A percentile compares a stretch with the other conserved stretches of the same genome.
Conservation (phyloP, 2,113 vertebrate genomes). For the Microtus pennsylvanicus region DNA sequence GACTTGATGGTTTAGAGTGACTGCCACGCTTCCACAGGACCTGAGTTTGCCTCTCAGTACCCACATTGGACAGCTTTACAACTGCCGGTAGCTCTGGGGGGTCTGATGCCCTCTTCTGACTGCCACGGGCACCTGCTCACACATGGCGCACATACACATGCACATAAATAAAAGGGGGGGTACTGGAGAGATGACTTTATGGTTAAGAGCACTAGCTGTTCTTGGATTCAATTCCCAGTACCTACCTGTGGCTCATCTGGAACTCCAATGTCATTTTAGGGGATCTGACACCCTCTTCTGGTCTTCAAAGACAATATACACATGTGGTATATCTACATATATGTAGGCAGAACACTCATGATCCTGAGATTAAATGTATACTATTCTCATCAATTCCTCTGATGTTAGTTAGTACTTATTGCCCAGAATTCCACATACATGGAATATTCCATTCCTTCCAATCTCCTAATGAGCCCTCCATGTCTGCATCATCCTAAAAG, state of each 20-base stretch:
- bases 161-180: neutral
- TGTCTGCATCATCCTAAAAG: slow-evolving; percentile 68
- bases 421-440: slow-evolving; percentile 66
- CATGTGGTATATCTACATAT: neutral
- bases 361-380: neutral
- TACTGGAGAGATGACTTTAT: neutral
- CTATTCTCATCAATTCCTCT: slow-evolving; percentile 42
- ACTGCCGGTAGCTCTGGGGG: neutral
- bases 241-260: neutral
- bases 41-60: neutral
- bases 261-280: neutral
- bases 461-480: slow-evolving; percentile 62
- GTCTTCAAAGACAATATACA: neutral
- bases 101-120: neutral
- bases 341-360: neutral
- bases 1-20: neutral
- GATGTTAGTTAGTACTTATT: slow-evolving; percentile 66
- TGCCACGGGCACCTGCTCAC: neutral
- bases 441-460: slow-evolving; percentile 47
- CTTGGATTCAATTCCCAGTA: neutral
- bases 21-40: neutral
- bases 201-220: neutral
- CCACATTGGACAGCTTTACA: neutral
- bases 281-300: neutral
- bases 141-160: neutral